phyloP scores from a whole-genome alignment of 2,888 invertebrate genomes.

The Hydrotaea diabolus region DNA sequence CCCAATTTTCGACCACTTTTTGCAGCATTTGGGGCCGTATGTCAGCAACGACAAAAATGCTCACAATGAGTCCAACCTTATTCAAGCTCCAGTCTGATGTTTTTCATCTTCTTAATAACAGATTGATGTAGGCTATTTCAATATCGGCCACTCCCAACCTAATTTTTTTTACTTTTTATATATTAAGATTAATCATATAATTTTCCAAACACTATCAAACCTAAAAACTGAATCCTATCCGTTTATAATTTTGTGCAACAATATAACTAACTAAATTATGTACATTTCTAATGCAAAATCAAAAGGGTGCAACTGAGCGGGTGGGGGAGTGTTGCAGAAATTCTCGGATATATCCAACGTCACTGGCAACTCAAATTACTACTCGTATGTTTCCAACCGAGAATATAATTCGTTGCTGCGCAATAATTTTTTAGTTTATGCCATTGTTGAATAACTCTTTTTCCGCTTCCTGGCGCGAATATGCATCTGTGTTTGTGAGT shows the following conservation, averaged over 20 bases:
- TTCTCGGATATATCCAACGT: neutral
- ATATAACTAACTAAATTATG: constrained; percentile 33
- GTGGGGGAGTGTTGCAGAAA: neutral
- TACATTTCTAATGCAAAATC: constrained; percentile 29
- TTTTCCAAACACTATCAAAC: neutral
- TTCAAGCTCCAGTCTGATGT: no score
- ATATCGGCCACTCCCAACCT: no score
- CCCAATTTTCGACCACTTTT: no score
- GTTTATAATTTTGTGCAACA: constrained; percentile 22
- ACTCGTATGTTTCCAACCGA: constrained; percentile 1
- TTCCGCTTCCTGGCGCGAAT: neutral
- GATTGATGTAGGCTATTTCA: no score
- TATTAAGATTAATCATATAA: no score
- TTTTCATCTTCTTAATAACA: no score
- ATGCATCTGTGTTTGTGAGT: neutral
- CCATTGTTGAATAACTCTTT: constrained; percentile 1
- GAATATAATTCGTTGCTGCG: neutral
- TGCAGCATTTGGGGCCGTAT: no score
- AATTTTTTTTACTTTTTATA: no score
- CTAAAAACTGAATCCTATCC: neutral
- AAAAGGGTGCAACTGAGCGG: neutral
- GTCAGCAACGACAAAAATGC: no score
- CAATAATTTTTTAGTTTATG: neutral
- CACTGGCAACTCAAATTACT: neutral
- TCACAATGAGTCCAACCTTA: no score